Conservation (phyloP, 2,888 invertebrate genomes). For the Clusia tigrina region DNA sequence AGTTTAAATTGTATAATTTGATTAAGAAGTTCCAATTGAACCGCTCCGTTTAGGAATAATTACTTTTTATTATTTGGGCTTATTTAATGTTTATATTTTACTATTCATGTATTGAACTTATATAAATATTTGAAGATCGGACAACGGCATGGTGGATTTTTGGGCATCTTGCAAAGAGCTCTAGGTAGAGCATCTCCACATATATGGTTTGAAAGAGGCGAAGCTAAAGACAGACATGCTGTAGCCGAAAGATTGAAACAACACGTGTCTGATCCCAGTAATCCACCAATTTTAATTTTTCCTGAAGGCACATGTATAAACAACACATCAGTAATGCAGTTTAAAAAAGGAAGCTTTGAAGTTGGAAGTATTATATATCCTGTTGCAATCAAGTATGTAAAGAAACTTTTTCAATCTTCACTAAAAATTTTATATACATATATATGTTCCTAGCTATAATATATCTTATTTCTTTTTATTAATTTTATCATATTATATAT, state of each 20-base stretch:
- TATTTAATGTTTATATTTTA: too few relatives aligned
- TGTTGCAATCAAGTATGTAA: conserved; percentile 93
- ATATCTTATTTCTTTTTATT: conserved; percentile 11
- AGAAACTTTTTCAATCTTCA: background rate
- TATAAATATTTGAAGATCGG: conserved; percentile 90
- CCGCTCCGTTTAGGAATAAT: too few relatives aligned
- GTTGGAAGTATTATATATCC: conserved; percentile 98
- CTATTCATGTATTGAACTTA: too few relatives aligned
- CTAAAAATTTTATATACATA: conserved; percentile 2
- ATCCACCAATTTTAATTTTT: conserved; percentile 97
- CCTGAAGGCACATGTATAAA: conserved; percentile 99
- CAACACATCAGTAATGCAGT: conserved; percentile 99
- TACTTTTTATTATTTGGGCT: too few relatives aligned
- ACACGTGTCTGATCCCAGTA: conserved; percentile 90
- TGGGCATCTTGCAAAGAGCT: conserved; percentile 92
- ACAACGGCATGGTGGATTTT: conserved; percentile 92
- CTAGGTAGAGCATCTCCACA: conserved; percentile 93
- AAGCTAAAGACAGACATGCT: conserved; percentile 89
- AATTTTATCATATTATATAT: too few relatives aligned
- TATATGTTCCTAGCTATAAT: background rate
- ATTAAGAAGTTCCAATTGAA: too few relatives aligned
- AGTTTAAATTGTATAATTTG: too few relatives aligned
- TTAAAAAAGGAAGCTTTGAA: conserved; percentile 99
- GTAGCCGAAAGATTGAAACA: conserved; percentile 88
- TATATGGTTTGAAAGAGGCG: conserved; percentile 98